These are phyloP conservation scores for Disparrhopalites patrizii DNA, from an alignment of 2,888 invertebrate species.

Conservation along the genomic window DNA sequence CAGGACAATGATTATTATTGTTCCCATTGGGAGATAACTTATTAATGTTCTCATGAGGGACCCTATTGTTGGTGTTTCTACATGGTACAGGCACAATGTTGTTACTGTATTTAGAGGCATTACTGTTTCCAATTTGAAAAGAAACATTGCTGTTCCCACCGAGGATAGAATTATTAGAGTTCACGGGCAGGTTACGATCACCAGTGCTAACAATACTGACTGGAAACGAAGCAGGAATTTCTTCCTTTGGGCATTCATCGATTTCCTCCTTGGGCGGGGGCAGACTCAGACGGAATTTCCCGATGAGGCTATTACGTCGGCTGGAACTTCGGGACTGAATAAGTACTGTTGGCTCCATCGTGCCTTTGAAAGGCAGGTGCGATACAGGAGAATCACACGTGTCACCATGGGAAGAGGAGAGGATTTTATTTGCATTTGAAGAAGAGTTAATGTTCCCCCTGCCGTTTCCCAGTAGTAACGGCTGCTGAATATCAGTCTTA, in stretches of 20 bases:
- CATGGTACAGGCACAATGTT: neutral
- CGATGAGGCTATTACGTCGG: neutral
- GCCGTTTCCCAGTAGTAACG: too few species aligned
- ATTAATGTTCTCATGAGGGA: neutral
- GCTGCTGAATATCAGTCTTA: too few species aligned
- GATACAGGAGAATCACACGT: conserved; percentile 12
- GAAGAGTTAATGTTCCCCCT: too few species aligned
- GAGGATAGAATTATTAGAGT: neutral
- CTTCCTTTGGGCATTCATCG: neutral
- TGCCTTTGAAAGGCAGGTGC: neutral
- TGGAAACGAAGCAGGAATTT: too few species aligned
- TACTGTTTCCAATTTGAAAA: too few species aligned
- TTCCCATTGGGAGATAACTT: neutral
- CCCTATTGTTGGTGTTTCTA: neutral
- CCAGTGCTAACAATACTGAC: neutral
- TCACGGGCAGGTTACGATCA: neutral
- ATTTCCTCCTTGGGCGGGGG: conserved; percentile 1
- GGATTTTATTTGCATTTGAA: neutral
- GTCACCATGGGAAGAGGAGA: neutral
- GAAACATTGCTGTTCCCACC: neutral
- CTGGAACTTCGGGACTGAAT: neutral
- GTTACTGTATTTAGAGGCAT: neutral
- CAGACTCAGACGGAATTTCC: neutral
- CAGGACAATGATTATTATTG: too few species aligned
- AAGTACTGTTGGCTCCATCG: neutral